phyloP scores from a whole-genome alignment of 2,888 invertebrate species.

The Argyresthia albistria region DNA sequence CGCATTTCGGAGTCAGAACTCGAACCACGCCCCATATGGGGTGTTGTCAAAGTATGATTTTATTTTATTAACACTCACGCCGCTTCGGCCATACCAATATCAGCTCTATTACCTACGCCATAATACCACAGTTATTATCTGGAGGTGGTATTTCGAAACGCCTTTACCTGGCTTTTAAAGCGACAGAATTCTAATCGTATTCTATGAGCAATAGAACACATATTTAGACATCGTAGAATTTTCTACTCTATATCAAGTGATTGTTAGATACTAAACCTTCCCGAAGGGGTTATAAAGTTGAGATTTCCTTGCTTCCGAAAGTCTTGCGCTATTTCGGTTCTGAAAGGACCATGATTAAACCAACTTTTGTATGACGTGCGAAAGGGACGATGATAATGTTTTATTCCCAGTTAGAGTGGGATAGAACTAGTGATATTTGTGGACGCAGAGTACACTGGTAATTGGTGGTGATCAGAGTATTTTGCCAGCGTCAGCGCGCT shows the following conservation, averaged over 20 bases:
- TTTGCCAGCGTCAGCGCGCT: constrained; percentile 62
- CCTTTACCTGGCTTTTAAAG: constrained; percentile 6
- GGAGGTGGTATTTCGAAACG: constrained; percentile 10
- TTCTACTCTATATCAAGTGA: no score
- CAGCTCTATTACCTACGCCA: constrained; percentile 44
- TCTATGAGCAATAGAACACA: no score
- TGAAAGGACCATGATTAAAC: no score
- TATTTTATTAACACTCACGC: constrained; percentile 41
- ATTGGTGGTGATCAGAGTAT: constrained; percentile 67
- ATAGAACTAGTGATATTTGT: constrained; percentile 32
- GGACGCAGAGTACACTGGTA: constrained; percentile 52
- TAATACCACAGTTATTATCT: constrained; percentile 43
- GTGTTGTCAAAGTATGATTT: constrained; percentile 54
- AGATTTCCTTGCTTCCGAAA: no score
- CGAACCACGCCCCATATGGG: constrained; percentile 60
- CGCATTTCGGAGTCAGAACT: constrained; percentile 18
- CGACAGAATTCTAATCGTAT: no score
- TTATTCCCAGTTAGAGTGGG: constrained; percentile 18
- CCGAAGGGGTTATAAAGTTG: no score
- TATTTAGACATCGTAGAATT: no score
- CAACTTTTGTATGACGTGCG: constrained; percentile 30
- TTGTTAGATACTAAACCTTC: no score
- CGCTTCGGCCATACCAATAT: constrained; percentile 43
- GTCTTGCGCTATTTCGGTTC: no score
- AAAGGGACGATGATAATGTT: constrained; percentile 21